Conservation (phyloP, 2,113 vertebrate species). For the Dunckerocampus dactyliophorus region DNA sequence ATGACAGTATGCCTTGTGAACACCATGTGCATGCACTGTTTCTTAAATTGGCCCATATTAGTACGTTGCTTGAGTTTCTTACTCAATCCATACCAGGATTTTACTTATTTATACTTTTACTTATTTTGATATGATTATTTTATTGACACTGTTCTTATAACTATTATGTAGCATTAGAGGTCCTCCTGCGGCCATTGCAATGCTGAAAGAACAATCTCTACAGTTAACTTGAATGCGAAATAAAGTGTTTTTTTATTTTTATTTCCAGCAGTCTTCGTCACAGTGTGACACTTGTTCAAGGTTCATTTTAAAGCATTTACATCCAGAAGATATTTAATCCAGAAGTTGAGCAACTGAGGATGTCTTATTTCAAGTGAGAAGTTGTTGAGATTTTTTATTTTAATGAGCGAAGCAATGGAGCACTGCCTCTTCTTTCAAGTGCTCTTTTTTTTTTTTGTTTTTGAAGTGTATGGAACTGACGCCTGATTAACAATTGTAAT, state of each 20-base stretch:
- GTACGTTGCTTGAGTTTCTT: too few species aligned
- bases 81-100: too few species aligned
- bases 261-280: not conserved
- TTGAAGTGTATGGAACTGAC: slow-evolving; percentile 65
- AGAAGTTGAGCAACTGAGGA: not conserved
- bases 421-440: slow-evolving; percentile 53
- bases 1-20: too few species aligned
- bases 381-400: slow-evolving; percentile 15
- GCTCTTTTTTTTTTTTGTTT: slow-evolving; percentile 48
- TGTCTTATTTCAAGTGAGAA: slow-evolving; percentile 47
- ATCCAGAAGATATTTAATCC: not conserved
- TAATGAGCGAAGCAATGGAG: slow-evolving; percentile 50
- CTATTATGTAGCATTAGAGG: too few species aligned
- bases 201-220: too few species aligned
- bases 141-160: too few species aligned
- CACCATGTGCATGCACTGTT: too few species aligned
- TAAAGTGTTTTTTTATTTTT: not conserved
- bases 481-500: slow-evolving; percentile 81
- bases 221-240: not conserved
- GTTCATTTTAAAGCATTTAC: not conserved
- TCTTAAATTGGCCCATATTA: too few species aligned
- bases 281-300: too few species aligned
- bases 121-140: too few species aligned
- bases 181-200: too few species aligned
- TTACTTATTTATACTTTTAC: too few species aligned